Base-by-base conservation (phyloP, 2,888 invertebrate species). In the Cerceris ruficornis region DNA sequence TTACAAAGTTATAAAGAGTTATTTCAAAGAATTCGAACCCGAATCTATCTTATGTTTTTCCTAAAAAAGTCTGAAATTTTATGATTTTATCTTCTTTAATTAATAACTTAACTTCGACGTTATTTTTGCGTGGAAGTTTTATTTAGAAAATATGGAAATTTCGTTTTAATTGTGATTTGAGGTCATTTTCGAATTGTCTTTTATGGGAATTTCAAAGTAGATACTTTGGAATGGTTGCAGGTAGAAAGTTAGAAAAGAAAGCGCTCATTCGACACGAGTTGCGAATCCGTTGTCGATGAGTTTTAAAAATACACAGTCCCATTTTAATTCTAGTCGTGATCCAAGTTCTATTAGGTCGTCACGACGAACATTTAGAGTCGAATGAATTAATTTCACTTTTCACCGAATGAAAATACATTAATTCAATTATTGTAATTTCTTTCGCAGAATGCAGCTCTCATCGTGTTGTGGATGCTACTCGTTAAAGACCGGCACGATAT, bases 401-500 rank as follows among this genome's bases (percentile, higher is more conserved):
- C 0, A 42, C 52, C n/a, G 41, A 59, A 8, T 8, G 7, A 17
- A 4, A 8, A 17, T 54, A 4, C 17, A 39, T 57, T 17, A 7
- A 17, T 17, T 57, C 8, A 15, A 54, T 54, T 13, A 7, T 13
- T n/a, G n/a, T 4, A 28, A 28, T 49, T 50, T 42, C 49, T 15
- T 83, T 85, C 62, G 8, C 87, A 93, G 88, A 76, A 93, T 93
- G 92, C 93, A 96, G 54, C 91, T 97, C 61, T 94, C 94, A 85
- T 93, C 94, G 73, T 97, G 96, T 89, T 97, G 96, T 88, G 93
- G 95, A 64, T 96, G 96, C 87, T 95, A 94, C 65, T 95, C 96
- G 15, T 94, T 97, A 13, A 94, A 95, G 79, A 94, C 95, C 7
- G 97, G 97, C 6, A 95, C 97, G 0, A 93, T 97, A 61, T 94